Conservation (phyloP, 2,113 vertebrate genomes). For the Onychorhynchus coronatus region DNA sequence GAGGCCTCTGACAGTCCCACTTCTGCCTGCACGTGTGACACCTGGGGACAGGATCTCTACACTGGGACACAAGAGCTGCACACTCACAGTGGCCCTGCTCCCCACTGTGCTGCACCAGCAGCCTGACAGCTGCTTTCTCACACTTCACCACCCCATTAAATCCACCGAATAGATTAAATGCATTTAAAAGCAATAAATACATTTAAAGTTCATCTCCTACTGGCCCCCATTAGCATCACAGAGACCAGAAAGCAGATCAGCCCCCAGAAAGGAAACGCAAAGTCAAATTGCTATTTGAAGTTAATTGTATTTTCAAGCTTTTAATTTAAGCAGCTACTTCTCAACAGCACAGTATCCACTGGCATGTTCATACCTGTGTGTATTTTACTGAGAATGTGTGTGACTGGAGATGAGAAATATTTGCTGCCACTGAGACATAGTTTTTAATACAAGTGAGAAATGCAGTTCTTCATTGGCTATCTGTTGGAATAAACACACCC, state of each 20-base stretch:
- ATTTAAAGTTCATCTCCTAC: neutral
- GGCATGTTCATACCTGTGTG: neutral
- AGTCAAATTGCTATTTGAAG: neutral
- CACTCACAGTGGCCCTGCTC: neutral
- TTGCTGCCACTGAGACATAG: neutral
- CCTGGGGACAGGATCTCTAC: neutral
- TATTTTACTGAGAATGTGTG: neutral
- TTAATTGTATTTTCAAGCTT: neutral
- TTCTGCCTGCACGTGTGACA: accelerated
- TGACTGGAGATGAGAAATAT: neutral
- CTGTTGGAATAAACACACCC: neutral
- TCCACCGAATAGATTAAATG: neutral
- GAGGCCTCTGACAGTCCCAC: neutral
- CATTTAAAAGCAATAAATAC: neutral
- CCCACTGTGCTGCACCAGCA: accelerated
- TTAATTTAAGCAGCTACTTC: neutral
- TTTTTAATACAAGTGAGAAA: neutral
- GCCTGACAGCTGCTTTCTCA: neutral
- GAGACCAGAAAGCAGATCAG: neutral
- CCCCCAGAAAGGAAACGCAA: neutral
- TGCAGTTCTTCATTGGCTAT: neutral
- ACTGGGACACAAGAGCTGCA: neutral
- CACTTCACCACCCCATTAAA: neutral
- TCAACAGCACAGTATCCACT: neutral
- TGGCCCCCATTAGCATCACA: neutral